Percentiles rank a stretch among this genome's conserved stretches.
Evolutionary conservation across 64 coral and sea anemone species (phyloP).

Genomic region (Catalaphyllia jardinei): DNA sequence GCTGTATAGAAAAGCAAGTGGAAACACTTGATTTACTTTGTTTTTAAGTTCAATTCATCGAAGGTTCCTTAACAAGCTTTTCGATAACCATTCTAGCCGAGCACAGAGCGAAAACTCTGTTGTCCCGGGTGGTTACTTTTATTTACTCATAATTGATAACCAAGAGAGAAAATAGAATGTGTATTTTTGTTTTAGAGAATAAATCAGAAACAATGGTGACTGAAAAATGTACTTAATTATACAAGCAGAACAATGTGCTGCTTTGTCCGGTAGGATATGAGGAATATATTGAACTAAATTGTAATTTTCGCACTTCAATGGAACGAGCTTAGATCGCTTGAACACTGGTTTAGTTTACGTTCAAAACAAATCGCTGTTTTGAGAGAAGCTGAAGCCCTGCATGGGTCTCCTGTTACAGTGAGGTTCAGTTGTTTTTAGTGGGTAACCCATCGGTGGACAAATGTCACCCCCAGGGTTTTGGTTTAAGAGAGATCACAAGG

Average conservation of each 20-base stretch:
- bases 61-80: neutral
- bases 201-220: too few species aligned
- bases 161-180: too few species aligned
- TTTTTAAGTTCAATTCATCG: neutral
- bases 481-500: neutral
- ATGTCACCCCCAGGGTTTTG: neutral
- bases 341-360: neutral
- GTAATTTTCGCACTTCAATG: neutral
- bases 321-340: neutral
- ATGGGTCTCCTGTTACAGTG: neutral
- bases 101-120: too few species aligned
- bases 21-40: conserved; percentile 25
- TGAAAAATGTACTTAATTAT: too few species aligned
- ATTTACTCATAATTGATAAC: too few species aligned
- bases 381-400: neutral
- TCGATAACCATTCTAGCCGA: neutral
- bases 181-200: too few species aligned
- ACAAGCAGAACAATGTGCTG: neutral
- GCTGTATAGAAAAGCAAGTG: neutral
- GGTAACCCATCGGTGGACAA: neutral
- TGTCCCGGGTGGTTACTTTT: too few species aligned
- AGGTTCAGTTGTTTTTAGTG: too few species aligned
- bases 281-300: neutral
- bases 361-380: neutral
- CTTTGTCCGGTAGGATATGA: neutral